Conservation (phyloP, 2,797 vertebrate genomes). For the Periophthalmus magnuspinnatus region DNA sequence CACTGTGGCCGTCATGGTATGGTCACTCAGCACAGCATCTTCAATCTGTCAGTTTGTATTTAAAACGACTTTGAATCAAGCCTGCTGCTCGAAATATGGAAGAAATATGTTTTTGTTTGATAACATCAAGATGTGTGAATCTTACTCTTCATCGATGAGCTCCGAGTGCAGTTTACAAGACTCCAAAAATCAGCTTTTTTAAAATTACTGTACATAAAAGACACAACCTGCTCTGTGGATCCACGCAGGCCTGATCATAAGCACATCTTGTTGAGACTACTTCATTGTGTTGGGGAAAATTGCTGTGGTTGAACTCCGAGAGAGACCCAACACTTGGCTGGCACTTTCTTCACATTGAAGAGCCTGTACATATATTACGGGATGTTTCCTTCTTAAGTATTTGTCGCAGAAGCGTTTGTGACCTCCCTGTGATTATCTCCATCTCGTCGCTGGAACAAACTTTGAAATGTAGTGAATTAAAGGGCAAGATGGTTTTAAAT, state of each 20-base stretch:
- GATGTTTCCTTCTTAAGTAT: constrained; percentile 57
- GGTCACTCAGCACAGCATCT: constrained; percentile 16
- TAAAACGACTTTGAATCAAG: constrained; percentile 12
- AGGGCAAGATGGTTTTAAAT: constrained; percentile 29
- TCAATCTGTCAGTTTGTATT: constrained; percentile 10
- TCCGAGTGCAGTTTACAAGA: no score
- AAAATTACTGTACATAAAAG: constrained; percentile 29
- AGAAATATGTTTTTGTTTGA: not conserved
- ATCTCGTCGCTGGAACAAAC: constrained; percentile 38
- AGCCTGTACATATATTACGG: constrained; percentile 67
- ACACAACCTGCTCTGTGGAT: constrained; percentile 22
- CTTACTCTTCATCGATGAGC: not conserved
- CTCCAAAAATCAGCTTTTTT: constrained; percentile 19
- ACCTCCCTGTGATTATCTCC: constrained; percentile 43
- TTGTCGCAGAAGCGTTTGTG: constrained; percentile 49
- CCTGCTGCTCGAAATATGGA: constrained; percentile 1
- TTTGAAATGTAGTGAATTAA: constrained; percentile 28
- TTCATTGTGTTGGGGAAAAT: constrained; percentile 36
- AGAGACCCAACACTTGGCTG: constrained; percentile 23
- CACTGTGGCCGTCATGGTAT: constrained; percentile 12
- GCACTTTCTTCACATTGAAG: constrained; percentile 76
- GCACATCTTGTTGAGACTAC: constrained; percentile 31
- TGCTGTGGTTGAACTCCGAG: constrained; percentile 28
- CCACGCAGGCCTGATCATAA: constrained; percentile 22
- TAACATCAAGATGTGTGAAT: constrained; percentile 9